Percentiles rank a stretch among this genome's conserved stretches.
phyloP scores from a whole-genome alignment of 2,113 vertebrate species.

The Mormyrus lacerda region DNA sequence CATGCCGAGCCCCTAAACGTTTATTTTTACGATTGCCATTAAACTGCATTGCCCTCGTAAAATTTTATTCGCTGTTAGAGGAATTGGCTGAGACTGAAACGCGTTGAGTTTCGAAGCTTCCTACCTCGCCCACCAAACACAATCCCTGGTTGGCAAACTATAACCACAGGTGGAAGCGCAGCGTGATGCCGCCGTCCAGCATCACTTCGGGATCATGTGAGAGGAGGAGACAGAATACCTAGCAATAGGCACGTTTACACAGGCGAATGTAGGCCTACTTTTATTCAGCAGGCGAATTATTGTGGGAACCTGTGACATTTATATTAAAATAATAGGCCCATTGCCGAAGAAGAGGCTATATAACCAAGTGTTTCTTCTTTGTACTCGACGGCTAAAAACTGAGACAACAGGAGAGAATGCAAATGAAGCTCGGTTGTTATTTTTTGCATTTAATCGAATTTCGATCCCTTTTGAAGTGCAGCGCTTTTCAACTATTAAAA shows the following conservation, averaged over 20 bases:
- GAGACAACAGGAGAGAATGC: not conserved
- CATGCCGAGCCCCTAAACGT: not conserved
- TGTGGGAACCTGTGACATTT: not conserved
- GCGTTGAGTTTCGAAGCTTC: not conserved
- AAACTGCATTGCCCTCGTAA: not conserved
- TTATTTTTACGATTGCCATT: not conserved
- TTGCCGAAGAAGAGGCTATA: not conserved
- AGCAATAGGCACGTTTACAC: not conserved
- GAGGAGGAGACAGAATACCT: not conserved
- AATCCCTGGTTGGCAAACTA: not conserved
- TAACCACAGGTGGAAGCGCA: not conserved
- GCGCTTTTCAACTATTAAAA: conserved; percentile 1
- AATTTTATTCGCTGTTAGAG: not conserved
- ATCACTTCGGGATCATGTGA: not conserved
- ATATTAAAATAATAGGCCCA: not conserved
- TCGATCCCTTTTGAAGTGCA: conserved; percentile 12
- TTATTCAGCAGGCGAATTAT: not conserved
- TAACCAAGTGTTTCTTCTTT: not conserved
- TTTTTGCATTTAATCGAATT: conserved; percentile 17
- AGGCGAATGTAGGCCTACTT: not conserved
- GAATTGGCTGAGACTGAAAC: not conserved
- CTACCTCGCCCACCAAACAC: not conserved
- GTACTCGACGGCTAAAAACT: not conserved
- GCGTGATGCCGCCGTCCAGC: not conserved
- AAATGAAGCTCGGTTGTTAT: not conserved